Evolutionary conservation across 2,888 invertebrate genomes (phyloP).

Genomic region (Tenthredo distinguenda): DNA sequence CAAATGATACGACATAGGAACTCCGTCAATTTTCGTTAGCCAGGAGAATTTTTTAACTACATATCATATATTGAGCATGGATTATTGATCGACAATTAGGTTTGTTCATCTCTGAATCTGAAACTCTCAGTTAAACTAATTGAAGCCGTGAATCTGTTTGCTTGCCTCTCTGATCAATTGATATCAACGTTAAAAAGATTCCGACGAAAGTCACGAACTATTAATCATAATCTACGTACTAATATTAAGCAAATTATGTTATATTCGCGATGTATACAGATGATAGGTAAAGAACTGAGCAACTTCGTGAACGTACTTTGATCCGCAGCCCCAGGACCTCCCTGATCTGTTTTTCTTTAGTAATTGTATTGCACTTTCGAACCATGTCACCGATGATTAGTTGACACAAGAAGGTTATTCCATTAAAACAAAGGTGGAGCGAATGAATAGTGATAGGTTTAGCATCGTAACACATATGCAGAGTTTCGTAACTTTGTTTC

Average conservation of each 20-base stretch:
- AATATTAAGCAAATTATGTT: neutral
- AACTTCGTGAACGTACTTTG: neutral
- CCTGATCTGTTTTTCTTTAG: neutral
- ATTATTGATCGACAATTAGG: neutral
- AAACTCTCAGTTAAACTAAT: neutral
- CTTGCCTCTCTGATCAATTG: neutral
- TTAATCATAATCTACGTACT: neutral
- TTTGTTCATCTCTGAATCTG: neutral
- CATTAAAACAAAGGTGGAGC: neutral
- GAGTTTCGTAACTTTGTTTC: neutral
- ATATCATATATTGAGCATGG: neutral
- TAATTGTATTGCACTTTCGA: conserved; percentile 18
- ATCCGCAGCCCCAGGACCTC: neutral
- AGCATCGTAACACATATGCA: neutral
- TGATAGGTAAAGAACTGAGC: neutral
- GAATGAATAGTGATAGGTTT: neutral
- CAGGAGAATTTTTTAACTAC: neutral
- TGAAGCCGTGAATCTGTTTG: neutral
- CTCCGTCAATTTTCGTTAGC: neutral
- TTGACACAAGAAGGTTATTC: neutral
- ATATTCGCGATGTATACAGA: neutral
- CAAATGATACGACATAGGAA: neutral
- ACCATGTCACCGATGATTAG: conserved; percentile 6
- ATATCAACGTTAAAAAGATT: neutral
- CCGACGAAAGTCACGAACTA: neutral